phyloP scores from a whole-genome alignment of 1,140 invertebrate genomes.

The Hylyphantes graminicola region DNA sequence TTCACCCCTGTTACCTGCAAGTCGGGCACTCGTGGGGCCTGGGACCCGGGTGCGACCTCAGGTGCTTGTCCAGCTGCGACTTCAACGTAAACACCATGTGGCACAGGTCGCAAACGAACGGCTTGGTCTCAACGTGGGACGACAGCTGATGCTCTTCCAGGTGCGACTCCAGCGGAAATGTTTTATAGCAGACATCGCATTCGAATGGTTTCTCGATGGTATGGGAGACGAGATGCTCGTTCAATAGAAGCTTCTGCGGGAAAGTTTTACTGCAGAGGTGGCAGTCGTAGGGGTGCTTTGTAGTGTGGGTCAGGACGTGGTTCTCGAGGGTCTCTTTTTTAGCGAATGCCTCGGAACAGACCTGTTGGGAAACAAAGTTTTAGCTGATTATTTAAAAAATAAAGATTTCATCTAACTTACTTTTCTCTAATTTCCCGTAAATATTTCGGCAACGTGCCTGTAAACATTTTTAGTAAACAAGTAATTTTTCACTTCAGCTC shows the following conservation, averaged over 20 bases:
- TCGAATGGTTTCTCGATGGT: neutral
- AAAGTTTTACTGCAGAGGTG: neutral
- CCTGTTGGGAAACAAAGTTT: no score
- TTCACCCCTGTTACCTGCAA: no score
- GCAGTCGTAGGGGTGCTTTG: neutral
- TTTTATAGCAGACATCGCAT: constrained; percentile 3
- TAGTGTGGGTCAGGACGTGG: no score
- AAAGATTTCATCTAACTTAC: no score
- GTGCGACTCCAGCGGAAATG: neutral
- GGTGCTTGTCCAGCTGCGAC: constrained; percentile 15
- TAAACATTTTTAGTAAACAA: no score
- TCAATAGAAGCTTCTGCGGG: neutral
- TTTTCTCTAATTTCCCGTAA: no score
- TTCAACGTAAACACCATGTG: constrained; percentile 4
- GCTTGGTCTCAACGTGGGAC: neutral
- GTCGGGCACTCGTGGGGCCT: constrained; percentile 21
- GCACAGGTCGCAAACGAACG: constrained; percentile 24
- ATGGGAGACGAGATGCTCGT: neutral
- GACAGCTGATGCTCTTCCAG: neutral
- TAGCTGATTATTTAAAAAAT: no score
- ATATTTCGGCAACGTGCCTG: no score
- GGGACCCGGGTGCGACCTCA: constrained; percentile 1
- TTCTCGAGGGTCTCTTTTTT: no score
- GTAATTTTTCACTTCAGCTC: no score
- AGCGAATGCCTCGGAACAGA: no score